Evolutionary conservation across 1,140 invertebrate genomes (phyloP).

Genomic region (Theocolax elegans): DNA sequence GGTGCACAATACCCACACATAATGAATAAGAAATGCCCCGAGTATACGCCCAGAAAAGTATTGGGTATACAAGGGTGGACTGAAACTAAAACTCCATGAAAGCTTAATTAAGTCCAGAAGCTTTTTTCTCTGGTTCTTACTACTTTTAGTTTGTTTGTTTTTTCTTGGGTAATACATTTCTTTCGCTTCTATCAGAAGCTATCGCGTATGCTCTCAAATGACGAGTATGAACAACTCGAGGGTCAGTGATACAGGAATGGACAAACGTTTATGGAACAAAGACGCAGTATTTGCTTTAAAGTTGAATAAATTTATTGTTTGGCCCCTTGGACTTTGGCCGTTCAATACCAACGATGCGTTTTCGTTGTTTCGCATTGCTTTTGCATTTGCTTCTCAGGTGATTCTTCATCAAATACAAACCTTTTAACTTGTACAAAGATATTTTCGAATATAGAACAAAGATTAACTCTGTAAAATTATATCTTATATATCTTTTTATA

Average conservation of each 20-base stretch:
- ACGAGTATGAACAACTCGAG: not conserved
- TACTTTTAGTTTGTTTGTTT: not conserved
- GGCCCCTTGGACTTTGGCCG: slow-evolving; percentile 15
- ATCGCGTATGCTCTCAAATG: not conserved
- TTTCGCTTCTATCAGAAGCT: not conserved
- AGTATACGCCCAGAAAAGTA: not conserved
- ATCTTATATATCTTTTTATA: too few species aligned
- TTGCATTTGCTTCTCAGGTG: slow-evolving; percentile 1
- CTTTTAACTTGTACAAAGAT: too few species aligned
- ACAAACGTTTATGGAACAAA: slow-evolving; percentile 1
- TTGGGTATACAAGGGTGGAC: not conserved
- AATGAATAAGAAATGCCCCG: not conserved
- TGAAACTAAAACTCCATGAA: not conserved
- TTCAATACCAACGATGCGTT: not conserved
- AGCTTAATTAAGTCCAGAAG: not conserved
- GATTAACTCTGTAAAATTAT: too few species aligned
- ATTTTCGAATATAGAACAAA: too few species aligned
- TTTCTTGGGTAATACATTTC: not conserved
- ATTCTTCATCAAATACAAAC: not conserved
- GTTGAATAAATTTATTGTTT: slow-evolving; percentile 12
- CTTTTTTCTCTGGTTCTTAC: not conserved
- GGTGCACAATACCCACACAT: not conserved
- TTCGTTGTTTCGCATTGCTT: not conserved
- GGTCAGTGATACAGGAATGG: too few species aligned
- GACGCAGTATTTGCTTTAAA: not conserved